phyloP scores from a whole-genome alignment of 1,140 invertebrate genomes.

The Eupeodes corollae region DNA sequence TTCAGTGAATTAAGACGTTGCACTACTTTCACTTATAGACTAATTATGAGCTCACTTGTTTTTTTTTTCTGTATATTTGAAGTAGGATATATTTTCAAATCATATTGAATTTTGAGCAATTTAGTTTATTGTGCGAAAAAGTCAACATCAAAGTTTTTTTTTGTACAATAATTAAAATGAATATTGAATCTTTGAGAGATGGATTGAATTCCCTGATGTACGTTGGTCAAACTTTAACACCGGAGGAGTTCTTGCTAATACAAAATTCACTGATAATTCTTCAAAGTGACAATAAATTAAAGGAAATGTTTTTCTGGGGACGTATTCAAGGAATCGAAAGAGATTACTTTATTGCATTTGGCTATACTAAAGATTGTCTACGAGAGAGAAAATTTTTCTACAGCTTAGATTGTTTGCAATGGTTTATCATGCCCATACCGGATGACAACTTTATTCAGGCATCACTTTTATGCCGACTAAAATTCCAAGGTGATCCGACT shows the following conservation, averaged over 20 bases:
- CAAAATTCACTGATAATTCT: slow-evolving; percentile 57
- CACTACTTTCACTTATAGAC: too few relatives aligned
- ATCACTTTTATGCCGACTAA: slow-evolving; percentile 41
- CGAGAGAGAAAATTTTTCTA: slow-evolving; percentile 56
- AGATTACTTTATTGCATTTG: slow-evolving; percentile 65
- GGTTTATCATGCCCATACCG: slow-evolving; percentile 51
- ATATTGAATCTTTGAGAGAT: slow-evolving; percentile 29
- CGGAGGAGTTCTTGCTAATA: slow-evolving; percentile 52
- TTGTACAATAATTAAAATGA: slow-evolving; percentile 15
- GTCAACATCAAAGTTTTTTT: not conserved
- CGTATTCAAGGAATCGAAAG: slow-evolving; percentile 51
- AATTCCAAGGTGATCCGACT: slow-evolving; percentile 47
- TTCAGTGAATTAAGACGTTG: too few relatives aligned
- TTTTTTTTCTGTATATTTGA: too few relatives aligned
- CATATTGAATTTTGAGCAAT: too few relatives aligned
- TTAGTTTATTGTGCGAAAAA: not conserved
- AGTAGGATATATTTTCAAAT: too few relatives aligned
- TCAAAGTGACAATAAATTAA: slow-evolving; percentile 64
- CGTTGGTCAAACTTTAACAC: slow-evolving; percentile 48
- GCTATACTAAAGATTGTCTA: slow-evolving; percentile 54
- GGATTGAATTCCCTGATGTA: slow-evolving; percentile 32
- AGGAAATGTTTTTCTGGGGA: slow-evolving; percentile 62
- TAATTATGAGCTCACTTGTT: too few relatives aligned
- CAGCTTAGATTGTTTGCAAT: slow-evolving; percentile 53
- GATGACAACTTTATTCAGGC: slow-evolving; percentile 47